These are phyloP conservation scores for Drosophila melanocephala DNA, from an alignment of 2,888 invertebrate species.

Conservation along the genomic window DNA sequence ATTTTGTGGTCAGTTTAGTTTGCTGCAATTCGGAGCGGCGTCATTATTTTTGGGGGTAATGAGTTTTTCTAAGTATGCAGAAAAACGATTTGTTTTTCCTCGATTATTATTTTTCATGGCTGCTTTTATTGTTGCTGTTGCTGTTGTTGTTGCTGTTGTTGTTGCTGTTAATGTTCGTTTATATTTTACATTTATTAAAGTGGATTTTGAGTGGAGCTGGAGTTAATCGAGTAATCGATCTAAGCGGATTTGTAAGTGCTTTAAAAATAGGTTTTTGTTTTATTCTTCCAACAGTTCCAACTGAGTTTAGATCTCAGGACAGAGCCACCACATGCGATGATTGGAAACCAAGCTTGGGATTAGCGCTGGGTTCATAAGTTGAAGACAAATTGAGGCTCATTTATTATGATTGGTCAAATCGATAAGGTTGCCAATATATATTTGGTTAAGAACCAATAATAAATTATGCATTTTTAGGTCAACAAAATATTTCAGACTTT, in stretches of 20 bases:
- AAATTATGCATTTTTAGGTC: not conserved
- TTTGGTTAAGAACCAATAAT: not conserved
- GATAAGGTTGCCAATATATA: not conserved
- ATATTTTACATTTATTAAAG: constrained; percentile 21
- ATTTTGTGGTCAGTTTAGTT: constrained; percentile 37
- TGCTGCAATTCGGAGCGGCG: constrained; percentile 53
- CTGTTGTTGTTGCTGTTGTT: not conserved
- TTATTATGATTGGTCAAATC: constrained; percentile 17
- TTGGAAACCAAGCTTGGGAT: constrained; percentile 5
- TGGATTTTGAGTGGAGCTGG: constrained; percentile 26
- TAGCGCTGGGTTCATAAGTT: not conserved
- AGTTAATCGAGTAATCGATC: constrained; percentile 2
- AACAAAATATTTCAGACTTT: not conserved
- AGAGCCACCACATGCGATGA: constrained; percentile 13
- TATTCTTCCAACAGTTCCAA: not conserved
- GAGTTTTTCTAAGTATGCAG: constrained; percentile 56
- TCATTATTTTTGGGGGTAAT: constrained; percentile 66
- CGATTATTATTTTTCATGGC: constrained; percentile 24
- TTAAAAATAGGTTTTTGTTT: constrained; percentile 15
- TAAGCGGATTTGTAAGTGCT: constrained; percentile 38
- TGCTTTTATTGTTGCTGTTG: not conserved
- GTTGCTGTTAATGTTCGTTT: constrained; percentile 13
- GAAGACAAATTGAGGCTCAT: not conserved
- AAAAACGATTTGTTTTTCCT: constrained; percentile 37
- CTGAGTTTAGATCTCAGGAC: constrained; percentile 20